Evolutionary conservation across 2,888 invertebrate species (phyloP).

Genomic region (Epinotia demarniana): DNA sequence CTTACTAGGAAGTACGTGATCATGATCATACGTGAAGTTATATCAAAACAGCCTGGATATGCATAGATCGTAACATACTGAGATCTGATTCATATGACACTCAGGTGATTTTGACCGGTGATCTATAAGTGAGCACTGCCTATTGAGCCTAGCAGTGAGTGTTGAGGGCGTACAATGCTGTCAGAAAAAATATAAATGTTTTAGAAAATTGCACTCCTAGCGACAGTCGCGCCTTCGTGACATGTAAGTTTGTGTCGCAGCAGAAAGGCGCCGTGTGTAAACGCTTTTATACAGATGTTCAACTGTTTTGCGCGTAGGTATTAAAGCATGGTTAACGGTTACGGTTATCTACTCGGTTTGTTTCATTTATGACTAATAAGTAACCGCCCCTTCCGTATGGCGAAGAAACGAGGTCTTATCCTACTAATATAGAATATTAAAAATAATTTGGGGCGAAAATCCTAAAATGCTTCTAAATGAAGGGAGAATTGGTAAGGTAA

Average conservation of each 20-base stretch:
- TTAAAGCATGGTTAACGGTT: background rate
- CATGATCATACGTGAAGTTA: too few relatives aligned
- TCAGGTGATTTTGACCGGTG: too few relatives aligned
- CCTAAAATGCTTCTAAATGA: background rate
- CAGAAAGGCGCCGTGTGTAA: too few relatives aligned
- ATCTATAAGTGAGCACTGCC: too few relatives aligned
- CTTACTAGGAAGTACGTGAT: too few relatives aligned
- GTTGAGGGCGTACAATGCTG: too few relatives aligned
- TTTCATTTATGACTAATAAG: slow-evolving; percentile 11
- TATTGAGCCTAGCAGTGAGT: too few relatives aligned
- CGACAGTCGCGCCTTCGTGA: too few relatives aligned
- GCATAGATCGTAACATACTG: background rate
- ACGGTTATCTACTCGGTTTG: slow-evolving; percentile 7
- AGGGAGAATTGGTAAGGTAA: too few relatives aligned
- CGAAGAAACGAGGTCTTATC: slow-evolving; percentile 7
- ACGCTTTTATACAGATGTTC: background rate
- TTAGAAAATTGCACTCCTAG: too few relatives aligned
- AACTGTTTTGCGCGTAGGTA: background rate
- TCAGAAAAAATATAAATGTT: too few relatives aligned
- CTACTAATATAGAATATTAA: background rate
- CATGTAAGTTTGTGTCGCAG: too few relatives aligned
- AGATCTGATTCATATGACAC: background rate
- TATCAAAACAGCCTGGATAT: background rate
- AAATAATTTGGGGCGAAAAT: background rate
- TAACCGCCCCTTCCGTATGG: slow-evolving; percentile 2